Percentiles rank a stretch among this genome's conserved stretches.
phyloP scores from a whole-genome alignment of 2,113 vertebrate genomes.

The Strigops habroptila region DNA sequence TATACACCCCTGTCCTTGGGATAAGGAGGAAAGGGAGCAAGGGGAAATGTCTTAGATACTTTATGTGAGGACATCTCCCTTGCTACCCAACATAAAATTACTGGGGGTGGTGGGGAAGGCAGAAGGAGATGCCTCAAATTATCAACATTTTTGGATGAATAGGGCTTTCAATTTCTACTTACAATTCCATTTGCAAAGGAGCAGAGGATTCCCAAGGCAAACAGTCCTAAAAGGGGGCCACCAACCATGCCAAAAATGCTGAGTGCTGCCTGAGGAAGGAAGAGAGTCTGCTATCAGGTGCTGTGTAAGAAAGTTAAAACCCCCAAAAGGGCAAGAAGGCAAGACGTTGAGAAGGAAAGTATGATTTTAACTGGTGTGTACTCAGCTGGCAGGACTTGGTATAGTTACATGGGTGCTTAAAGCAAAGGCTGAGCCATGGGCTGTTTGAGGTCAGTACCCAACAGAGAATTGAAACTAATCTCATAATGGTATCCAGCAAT shows the following conservation, averaged over 20 bases:
- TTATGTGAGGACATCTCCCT: background rate
- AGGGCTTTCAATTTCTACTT: constrained; percentile 68
- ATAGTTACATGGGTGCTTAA: background rate
- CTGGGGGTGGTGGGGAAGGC: too few relatives aligned
- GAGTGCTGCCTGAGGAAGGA: constrained; percentile 83
- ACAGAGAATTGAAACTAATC: background rate
- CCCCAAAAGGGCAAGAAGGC: background rate
- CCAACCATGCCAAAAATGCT: constrained; percentile 95
- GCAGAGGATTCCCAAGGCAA: constrained; percentile 88
- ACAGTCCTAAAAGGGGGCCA: constrained; percentile 91
- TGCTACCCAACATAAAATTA: background rate
- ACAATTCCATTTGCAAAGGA: constrained; percentile 86
- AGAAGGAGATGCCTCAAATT: background rate
- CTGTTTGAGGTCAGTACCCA: background rate
- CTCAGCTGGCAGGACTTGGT: background rate
- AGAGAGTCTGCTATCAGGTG: background rate
- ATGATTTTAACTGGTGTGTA: background rate
- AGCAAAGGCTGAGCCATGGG: background rate
- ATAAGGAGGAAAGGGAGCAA: background rate
- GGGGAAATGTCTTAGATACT: background rate
- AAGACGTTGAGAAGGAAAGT: background rate
- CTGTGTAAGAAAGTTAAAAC: background rate
- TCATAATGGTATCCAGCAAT: background rate
- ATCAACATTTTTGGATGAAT: background rate
- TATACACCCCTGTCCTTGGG: background rate